Conservation (phyloP, 1,140 invertebrate species). For the Lasaia peninsularis region DNA sequence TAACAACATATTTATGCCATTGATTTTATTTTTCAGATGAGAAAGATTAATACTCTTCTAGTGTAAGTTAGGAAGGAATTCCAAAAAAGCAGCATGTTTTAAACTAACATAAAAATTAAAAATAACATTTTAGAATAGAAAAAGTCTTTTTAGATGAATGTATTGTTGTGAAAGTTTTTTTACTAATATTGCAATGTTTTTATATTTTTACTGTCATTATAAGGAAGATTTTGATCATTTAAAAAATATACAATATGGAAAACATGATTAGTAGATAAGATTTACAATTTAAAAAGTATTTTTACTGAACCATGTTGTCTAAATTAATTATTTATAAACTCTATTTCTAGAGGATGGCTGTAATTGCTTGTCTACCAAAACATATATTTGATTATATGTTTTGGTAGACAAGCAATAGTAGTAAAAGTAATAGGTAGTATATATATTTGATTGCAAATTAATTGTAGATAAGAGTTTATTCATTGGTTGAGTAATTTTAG, state of each 20-base stretch:
- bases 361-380: too few relatives aligned
- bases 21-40: slow-evolving; percentile 62
- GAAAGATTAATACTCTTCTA: slow-evolving; percentile 46
- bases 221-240: neutral
- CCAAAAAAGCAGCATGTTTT: slow-evolving; percentile 22
- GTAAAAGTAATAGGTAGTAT: too few relatives aligned
- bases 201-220: neutral
- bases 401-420: too few relatives aligned
- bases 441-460: too few relatives aligned
- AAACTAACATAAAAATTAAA: slow-evolving; percentile 27
- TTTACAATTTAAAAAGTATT: neutral
- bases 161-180: neutral
- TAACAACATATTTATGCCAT: slow-evolving; percentile 5
- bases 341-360: too few relatives aligned
- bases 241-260: neutral
- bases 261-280: neutral
- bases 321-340: too few relatives aligned
- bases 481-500: too few relatives aligned
- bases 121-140: neutral
- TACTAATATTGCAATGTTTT: neutral
- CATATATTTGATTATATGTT: too few relatives aligned
- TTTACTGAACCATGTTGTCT: too few relatives aligned
- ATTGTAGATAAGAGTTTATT: too few relatives aligned
- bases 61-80: slow-evolving; percentile 45
- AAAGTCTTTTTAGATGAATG: slow-evolving; percentile 7